These are phyloP conservation scores for Cheirogaleus major DNA, from an alignment of 2,797 vertebrate species.

Conservation along the genomic window DNA sequence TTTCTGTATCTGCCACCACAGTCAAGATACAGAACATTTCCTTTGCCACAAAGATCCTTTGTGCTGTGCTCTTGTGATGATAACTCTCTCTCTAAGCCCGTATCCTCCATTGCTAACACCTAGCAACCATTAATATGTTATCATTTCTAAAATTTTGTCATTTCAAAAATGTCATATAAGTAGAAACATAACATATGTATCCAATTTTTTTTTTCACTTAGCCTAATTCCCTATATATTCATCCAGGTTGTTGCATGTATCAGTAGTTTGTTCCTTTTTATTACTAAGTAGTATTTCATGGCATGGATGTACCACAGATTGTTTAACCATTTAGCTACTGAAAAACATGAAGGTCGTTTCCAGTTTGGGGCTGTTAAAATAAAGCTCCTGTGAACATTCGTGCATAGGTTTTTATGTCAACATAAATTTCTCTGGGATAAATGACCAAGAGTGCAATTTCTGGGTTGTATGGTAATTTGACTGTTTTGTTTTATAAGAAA, in stretches of 20 bases:
- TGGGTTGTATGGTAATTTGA: not conserved
- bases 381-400: not conserved
- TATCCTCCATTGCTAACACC: not conserved
- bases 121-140: not conserved
- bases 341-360: not conserved
- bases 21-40: not conserved
- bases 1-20: not conserved
- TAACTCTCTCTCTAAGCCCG: no score
- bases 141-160: not conserved
- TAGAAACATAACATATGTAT: not conserved
- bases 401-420: not conserved
- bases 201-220: not conserved
- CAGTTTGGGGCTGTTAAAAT: not conserved
- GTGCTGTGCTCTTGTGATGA: not conserved
- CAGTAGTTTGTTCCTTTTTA: not conserved
- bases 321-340: not conserved
- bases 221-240: not conserved
- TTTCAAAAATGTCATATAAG: not conserved
- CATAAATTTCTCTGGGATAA: not conserved
- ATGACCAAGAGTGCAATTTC: not conserved
- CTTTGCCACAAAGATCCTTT: not conserved
- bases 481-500: constrained; percentile 28
- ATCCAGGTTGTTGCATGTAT: not conserved
- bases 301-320: not conserved
- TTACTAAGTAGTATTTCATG: not conserved